Evolutionary conservation across 1,140 invertebrate genomes (phyloP), one percentile per base, ranked within the genome.

Genomic region (Aphidius gifuensis): DNA sequence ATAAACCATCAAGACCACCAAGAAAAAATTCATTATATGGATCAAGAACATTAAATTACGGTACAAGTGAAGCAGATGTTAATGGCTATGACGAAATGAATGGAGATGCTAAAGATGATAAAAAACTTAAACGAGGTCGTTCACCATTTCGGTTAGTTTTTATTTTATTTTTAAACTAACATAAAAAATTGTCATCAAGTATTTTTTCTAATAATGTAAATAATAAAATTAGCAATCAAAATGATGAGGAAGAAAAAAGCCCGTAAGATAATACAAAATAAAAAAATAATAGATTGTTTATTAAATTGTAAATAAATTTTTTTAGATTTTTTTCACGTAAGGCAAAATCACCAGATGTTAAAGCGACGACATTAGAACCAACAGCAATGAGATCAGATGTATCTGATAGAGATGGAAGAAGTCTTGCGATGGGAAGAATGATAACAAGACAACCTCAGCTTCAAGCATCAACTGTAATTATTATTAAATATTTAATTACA

Each of bases 101-200:
- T 51, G 78, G 77, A 11, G 83, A 84, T 42, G 72, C 78, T 32
- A 84, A 86, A 44, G 89, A 93, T 42, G 89, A 92, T 58, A 92
- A 93, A 69, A 95, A 94, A 72, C 38, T 58, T 3, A 90, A 91
- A 74, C 81, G 93, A 11, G 92, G 93, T 49, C 85, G 92, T 69
- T 95, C 92, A 44, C 93, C 93, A 32, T 96, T 96, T 79, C 91
- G 91, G 90, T 93, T 82, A 83, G 76, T 51, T 47, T 21, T 38
- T 1, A 8, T 44, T 45, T 58, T 57, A 60, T 49, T 51, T 16
- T 23, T 23, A 43, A 48, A 9, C n/a, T 51, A 9, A 23, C 42
- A 32, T 39, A 40, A 43, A 43, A 55, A 23, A n/a, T 11, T n/a
- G 39, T 32, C 23, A 6, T 11, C 9, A n/a, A 39, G 3, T 43